Base-by-base conservation (phyloP, 1,140 invertebrate genomes). In the Drosophila triauraria region DNA sequence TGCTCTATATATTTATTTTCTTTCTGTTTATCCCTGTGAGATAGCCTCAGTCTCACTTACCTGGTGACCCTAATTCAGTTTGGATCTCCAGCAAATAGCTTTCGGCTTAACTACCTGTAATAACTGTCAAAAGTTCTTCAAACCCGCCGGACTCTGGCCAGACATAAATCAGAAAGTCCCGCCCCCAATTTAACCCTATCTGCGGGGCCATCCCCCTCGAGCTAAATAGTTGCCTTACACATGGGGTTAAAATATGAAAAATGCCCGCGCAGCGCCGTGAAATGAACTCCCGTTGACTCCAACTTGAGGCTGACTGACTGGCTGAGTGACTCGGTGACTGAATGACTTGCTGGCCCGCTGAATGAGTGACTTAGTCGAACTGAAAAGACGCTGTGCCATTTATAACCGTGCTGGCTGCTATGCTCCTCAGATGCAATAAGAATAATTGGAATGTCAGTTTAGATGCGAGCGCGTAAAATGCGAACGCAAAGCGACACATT, bases 391-490 rank as follows among this genome's bases (percentile, higher is more conserved):
- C 46, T 44, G 75, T 50, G 75, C 75, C 69, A 78, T 78, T 82
- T 82, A 74, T 75, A 72, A 79, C 44, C 42, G 32, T 17, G 61
- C 48, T 43, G n/a, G 42, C 7, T 65, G 60, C 15, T 20, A 47
- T 51, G 32, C 42, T 59, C 72, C 62, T 30, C 54, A 69, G 80
- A 82, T 83, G 80, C 81, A 81, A 83, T 83, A 83, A 83, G 81
- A 83, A 83, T 83, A 83, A 83, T 83, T 83, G 81, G 81, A 83
- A 83, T 83, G 80, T 83, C 81, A 83, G 81, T 83, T 83, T 83
- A 83, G 81, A 83, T 76, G 76, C 71, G 81, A 71, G 80, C 64
- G 82, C 80, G 80, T 79, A 78, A 78, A 76, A 78, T 57, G 69
- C 76, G 51, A 83, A 83, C 80, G 57, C 51, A 83, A 79, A 83